Evolutionary conservation across 2,888 invertebrate species (phyloP).

Genomic region (Lymantria dispar): DNA sequence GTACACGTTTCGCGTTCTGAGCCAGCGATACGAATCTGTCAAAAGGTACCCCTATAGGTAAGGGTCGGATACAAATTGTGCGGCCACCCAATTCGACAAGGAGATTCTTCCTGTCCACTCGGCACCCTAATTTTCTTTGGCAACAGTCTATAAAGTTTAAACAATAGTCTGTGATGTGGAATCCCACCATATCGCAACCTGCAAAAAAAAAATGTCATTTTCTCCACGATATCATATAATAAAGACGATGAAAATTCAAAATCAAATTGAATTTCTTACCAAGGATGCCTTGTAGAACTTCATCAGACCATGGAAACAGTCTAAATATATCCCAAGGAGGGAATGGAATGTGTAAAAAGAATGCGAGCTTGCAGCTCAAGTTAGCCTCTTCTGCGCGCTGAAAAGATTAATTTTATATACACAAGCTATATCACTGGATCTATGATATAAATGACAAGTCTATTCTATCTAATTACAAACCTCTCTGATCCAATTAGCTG

Average conservation of each 20-base stretch:
- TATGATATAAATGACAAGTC: neutral
- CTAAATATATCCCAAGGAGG: slow-evolving; percentile 97
- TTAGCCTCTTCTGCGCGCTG: slow-evolving; percentile 89
- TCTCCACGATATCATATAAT: neutral
- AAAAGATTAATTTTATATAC: neutral
- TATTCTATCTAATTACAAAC: slow-evolving; percentile 46
- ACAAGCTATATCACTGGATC: neutral
- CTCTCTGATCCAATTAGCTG: slow-evolving; percentile 95
- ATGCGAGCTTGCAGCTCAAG: slow-evolving; percentile 91
- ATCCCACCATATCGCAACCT: slow-evolving; percentile 96
- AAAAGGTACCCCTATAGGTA: slow-evolving; percentile 95
- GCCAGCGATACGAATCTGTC: slow-evolving; percentile 92
- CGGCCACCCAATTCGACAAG: slow-evolving; percentile 94
- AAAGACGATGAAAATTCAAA: neutral
- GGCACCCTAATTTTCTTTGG: slow-evolving; percentile 92
- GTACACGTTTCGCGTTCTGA: slow-evolving; percentile 85
- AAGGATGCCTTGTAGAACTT: slow-evolving; percentile 95
- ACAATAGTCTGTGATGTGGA: slow-evolving; percentile 95
- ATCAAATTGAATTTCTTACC: slow-evolving; percentile 65
- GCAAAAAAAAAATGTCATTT: slow-evolving; percentile 22
- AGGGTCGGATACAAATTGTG: slow-evolving; percentile 90
- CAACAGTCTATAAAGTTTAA: slow-evolving; percentile 96
- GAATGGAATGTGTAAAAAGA: slow-evolving; percentile 97
- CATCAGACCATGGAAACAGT: slow-evolving; percentile 96
- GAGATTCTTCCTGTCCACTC: slow-evolving; percentile 93